Evolutionary conservation across 2,888 invertebrate genomes (phyloP), one percentile per base, ranked within the genome.

Genomic region (Mimas tiliae): DNA sequence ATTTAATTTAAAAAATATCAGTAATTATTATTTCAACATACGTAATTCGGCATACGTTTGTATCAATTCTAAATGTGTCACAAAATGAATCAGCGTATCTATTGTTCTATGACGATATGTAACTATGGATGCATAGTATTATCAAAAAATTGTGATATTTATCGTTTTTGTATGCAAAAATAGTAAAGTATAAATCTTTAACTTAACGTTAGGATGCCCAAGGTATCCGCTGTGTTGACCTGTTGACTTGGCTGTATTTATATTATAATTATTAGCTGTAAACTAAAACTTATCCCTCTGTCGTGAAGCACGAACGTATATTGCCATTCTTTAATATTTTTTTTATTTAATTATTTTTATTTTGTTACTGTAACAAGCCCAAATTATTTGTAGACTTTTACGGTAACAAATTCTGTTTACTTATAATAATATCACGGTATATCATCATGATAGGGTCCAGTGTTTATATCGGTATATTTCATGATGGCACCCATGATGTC

Each of bases 191-290:
- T 87, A 87, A 87, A 91, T 88, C 90, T 88, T 88, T 77, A 86
- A 91, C 93, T 92, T 93, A 92, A 89, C 93, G 91, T 90, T 80
- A 88, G 93, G 92, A 93, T 93, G 93, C 93, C 93, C 93, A 91
- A 90, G 85, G 88, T 88, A 88, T 91, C 89, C 86, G 90, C 80
- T 79, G 90, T 90, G 91, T 85, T 86, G 90, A 90, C 88, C 90
- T 90, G 89, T 86, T 84, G 90, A 87, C 85, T 86, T 84, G 87
- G 83, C 82, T 79, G 81, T 80, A 76, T 83, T 79, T 82, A 77
- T 72, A 73, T 72, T 70, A 69, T 66, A 72, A 27, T 27, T 4
- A 74, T 76, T 75, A 82, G 89, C 91, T 93, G 91, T 88, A 91
- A 91, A 89, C 89, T 92, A 73, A 85, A 87, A 92, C 93, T 92